These are phyloP conservation scores for Perognathus longimembris DNA, from an alignment of 2,113 vertebrate species.

Conservation along the genomic window DNA sequence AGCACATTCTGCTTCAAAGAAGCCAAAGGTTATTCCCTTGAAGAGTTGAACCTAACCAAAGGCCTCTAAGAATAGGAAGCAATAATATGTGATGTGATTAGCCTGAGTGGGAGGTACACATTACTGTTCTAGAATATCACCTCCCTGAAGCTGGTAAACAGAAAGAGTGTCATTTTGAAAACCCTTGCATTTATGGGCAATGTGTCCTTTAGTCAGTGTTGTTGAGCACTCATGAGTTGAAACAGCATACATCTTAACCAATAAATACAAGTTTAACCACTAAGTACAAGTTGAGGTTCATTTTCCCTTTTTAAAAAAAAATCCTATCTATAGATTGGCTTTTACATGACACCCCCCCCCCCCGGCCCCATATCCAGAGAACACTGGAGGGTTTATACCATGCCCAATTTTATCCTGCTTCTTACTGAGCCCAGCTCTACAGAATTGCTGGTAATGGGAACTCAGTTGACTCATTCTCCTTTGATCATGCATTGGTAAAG, in stretches of 20 bases:
- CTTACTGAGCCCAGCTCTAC: slow-evolving; percentile 48
- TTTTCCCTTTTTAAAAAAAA: slow-evolving; percentile 42
- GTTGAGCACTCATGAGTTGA: background rate
- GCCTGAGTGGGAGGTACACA: background rate
- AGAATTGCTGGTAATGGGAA: slow-evolving; percentile 37
- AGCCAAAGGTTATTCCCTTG: slow-evolving; percentile 13
- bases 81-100: slow-evolving; percentile 28
- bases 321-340: background rate
- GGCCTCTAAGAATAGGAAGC: background rate
- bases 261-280: slow-evolving; percentile 35
- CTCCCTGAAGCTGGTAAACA: background rate
- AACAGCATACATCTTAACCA: slow-evolving; percentile 27
- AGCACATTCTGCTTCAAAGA: slow-evolving; percentile 43
- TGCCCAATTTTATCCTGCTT: slow-evolving; percentile 4
- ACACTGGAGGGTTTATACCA: background rate
- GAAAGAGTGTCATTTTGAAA: slow-evolving; percentile 34
- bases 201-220: slow-evolving; percentile 28
- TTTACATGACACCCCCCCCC: slow-evolving; percentile 26
- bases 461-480: background rate
- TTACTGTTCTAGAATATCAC: slow-evolving; percentile 11
- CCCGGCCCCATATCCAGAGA: background rate
- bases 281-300: background rate
- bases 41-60: slow-evolving; percentile 4
- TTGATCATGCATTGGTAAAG: slow-evolving; percentile 51
- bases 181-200: background rate